Conservation (phyloP, 2,113 vertebrate genomes). For the Tragulus kanchil region DNA sequence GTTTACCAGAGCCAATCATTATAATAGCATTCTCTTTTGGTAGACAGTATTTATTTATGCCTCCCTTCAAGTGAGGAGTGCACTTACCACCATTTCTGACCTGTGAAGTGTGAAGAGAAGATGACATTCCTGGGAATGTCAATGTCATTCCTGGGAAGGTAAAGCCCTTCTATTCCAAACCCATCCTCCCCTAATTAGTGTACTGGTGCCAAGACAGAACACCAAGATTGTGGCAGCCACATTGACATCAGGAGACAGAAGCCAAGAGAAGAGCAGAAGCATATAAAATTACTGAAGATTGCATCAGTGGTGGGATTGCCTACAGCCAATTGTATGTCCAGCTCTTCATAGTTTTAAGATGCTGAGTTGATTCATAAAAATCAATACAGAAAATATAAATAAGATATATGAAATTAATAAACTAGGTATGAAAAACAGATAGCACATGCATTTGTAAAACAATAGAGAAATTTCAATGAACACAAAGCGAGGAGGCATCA, state of each 20-base stretch:
- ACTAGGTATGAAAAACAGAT: not conserved
- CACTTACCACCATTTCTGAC: not conserved
- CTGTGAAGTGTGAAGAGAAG: not conserved
- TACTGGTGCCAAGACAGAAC: not conserved
- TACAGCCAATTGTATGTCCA: not conserved
- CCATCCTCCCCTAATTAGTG: not conserved
- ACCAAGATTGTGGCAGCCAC: not conserved
- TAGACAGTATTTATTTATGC: not conserved
- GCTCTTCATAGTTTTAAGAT: not conserved
- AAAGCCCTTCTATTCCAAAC: not conserved
- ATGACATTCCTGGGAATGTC: not conserved
- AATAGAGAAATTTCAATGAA: not conserved
- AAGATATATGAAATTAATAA: not conserved
- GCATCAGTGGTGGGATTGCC: rapidly evolving
- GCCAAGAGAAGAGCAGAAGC: not conserved
- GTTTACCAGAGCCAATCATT: not conserved
- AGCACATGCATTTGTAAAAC: not conserved
- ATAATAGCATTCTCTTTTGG: not conserved
- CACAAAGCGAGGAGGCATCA: not conserved
- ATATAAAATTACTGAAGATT: not conserved
- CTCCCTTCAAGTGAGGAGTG: not conserved
- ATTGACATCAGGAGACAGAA: not conserved
- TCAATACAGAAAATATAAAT: not conserved
- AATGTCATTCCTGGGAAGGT: not conserved
- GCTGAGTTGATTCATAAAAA: not conserved